Conservation (phyloP, 2,797 vertebrate genomes). For the Sternarchorhynchus goeldii region DNA sequence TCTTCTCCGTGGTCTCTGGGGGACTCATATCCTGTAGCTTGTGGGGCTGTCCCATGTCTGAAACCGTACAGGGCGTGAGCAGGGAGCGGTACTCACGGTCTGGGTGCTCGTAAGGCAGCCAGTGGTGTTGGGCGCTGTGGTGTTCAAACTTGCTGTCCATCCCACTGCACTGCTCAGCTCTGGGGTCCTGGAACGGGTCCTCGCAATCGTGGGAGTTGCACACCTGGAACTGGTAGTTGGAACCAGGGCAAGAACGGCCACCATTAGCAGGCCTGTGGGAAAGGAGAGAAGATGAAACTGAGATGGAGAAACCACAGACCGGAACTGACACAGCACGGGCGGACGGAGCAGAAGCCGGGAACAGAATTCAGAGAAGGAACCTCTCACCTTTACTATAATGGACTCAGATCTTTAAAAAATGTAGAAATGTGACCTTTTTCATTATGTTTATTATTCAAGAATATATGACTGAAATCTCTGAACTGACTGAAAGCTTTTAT, state of each 20-base stretch:
- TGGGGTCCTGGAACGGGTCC: slow-evolving; percentile 83
- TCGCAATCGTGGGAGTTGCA: slow-evolving; percentile 89
- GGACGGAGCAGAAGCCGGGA: too few species aligned
- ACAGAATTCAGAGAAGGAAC: too few species aligned
- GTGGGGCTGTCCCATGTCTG: background rate
- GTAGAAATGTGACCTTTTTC: too few species aligned
- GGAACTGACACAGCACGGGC: too few species aligned
- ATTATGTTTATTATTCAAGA: too few species aligned
- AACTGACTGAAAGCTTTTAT: too few species aligned
- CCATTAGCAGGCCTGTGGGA: slow-evolving; percentile 86
- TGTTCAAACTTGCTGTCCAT: slow-evolving; percentile 86
- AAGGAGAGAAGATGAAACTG: background rate
- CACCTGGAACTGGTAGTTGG: slow-evolving; percentile 88
- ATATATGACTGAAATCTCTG: too few species aligned
- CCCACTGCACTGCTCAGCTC: slow-evolving; percentile 89
- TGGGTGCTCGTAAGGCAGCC: slow-evolving; percentile 92
- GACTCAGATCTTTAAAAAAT: too few species aligned
- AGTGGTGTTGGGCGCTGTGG: slow-evolving; percentile 86
- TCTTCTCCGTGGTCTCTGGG: background rate
- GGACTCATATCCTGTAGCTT: background rate
- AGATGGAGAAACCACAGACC: background rate
- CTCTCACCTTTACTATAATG: too few species aligned
- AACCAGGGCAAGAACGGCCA: slow-evolving; percentile 86
- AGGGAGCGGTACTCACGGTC: slow-evolving; percentile 80
- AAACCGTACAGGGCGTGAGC: too few species aligned